Evolutionary conservation across 2,113 vertebrate species (phyloP), one percentile per base, ranked within the genome.

Genomic region (Callaeas wilsoni): DNA sequence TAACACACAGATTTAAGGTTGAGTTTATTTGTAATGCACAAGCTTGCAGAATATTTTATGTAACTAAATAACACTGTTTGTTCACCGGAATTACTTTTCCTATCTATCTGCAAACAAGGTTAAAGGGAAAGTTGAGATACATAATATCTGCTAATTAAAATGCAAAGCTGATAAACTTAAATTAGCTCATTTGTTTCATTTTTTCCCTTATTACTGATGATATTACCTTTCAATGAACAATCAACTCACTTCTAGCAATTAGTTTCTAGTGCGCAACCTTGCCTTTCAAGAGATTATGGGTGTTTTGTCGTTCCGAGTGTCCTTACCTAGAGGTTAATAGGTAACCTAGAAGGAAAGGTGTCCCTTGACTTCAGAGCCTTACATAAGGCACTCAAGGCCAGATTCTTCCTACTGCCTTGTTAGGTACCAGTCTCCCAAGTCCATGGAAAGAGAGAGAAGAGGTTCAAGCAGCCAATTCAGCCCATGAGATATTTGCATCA

Each of bases 21-120:
- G 84, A 56, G 87, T 95, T 96, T 96, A 87, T 96, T 95, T 96
- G 81, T 74, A 83, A 65, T 83, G 59, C 5, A 3, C 29, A 35
- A 77, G 32, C 68, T 95, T 91, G 78, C 64, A 80, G 67, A 90
- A 67, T 95, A 83, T 87, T 91, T 93, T 91, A 57, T 77, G 87
- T 93, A 96, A 91, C 82, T 80, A 69, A 94, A 83, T 85, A 85
- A 22, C 75, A 41, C 22, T 74, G 57, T 62, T 88, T 96, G 55
- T 83, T 88, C 67, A 69, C 89, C 2, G 4, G 46, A 85, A 85
- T 85, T 88, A 77, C 33, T 93, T 76, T 75, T 64, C 32, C 56
- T 76, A 77, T 88, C 46, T 53, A 73, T 57, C 39, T 77, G 46
- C 79, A 94, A 94, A 79, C 50, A 94, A 90, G 41, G 29, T 87